Conservation (phyloP, 2,113 vertebrate species). For the Salvelinus namaycush region DNA sequence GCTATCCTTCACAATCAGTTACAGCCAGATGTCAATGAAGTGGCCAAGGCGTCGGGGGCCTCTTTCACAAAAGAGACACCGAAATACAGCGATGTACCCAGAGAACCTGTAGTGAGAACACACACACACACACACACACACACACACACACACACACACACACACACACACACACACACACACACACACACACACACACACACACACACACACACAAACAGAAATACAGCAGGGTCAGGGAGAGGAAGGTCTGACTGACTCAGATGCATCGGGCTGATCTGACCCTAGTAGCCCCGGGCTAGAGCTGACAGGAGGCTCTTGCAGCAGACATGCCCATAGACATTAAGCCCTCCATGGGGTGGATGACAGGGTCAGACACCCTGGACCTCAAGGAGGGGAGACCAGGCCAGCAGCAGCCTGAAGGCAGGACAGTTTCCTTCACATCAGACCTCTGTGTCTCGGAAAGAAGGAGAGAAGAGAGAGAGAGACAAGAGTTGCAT, state of each 20-base stretch:
- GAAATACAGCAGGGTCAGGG: neutral
- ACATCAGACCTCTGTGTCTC: neutral
- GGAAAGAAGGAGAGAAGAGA: neutral
- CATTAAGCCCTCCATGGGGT: no score
- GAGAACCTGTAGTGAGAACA: no score
- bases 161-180: no score
- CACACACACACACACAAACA: neutral
- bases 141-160: no score
- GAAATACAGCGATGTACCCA: no score
- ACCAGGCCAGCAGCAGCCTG: constrained; percentile 4
- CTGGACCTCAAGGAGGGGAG: constrained; percentile 4
- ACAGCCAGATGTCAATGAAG: no score
- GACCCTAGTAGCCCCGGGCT: neutral
- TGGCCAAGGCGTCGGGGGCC: no score
- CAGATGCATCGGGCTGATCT: neutral
- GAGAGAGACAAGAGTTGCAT: no score
- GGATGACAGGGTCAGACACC: neutral
- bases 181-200: no score
- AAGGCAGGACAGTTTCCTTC: constrained; percentile 2
- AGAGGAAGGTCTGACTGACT: neutral
- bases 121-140: no score
- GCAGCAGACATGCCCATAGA: neutral
- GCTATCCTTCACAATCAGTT: no score
- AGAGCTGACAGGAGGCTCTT: constrained; percentile 2
- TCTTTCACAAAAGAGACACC: no score